Evolutionary conservation across 2,113 vertebrate species (phyloP), one percentile per base, ranked within the genome.

Genomic region (Vicugna pacos): DNA sequence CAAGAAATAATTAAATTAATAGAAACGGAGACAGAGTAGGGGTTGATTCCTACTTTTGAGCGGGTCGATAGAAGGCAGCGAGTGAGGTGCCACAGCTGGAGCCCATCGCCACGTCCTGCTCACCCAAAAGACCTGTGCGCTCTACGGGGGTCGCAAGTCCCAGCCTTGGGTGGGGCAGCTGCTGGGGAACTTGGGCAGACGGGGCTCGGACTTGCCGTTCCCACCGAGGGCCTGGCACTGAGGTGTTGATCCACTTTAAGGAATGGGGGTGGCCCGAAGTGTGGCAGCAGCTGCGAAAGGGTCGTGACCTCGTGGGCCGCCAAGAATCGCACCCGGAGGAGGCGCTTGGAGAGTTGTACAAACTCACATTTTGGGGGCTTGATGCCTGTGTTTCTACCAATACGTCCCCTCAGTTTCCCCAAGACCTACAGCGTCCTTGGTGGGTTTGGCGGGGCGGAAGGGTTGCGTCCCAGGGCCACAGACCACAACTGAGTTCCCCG

Each of bases 351-450:
- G 19, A 38, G 24, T 87, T 48, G 42, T 58, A 58, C 75, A 72
- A 50, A 97, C 98, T 97, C 92, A 87, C 98, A 96, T 98, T 97
- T 97, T 96, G 98, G 98, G 98, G 98, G 98, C 99, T 99, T 98
- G 98, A 99, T 99, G 76, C 19, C 69, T 19, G 58, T 32, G 38
- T 87, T 85, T 38, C 19, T 77, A n/a, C 46, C 28, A 52, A 24
- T 5, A 10, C 0, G 22, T 28, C 52, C 50, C 91, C 28, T 67
- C 52, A 20, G 86, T 91, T 83, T 93, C 85, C 69, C 70, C 69
- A 67, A 67, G 48, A 67, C 58, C 26, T 26, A 52, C 19, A 15
- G 73, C 12, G 6, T n/a, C 77, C 35, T 81, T 7, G n/a, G 38
- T 30, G 79, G 54, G 54, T 67, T 62, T 72, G 83, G 24, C 4